A percentile compares a stretch with the other conserved stretches of the same genome.
These are phyloP conservation scores for Aspidapion aeneum DNA, from an alignment of 2,888 invertebrate genomes.

Conservation along the genomic window DNA sequence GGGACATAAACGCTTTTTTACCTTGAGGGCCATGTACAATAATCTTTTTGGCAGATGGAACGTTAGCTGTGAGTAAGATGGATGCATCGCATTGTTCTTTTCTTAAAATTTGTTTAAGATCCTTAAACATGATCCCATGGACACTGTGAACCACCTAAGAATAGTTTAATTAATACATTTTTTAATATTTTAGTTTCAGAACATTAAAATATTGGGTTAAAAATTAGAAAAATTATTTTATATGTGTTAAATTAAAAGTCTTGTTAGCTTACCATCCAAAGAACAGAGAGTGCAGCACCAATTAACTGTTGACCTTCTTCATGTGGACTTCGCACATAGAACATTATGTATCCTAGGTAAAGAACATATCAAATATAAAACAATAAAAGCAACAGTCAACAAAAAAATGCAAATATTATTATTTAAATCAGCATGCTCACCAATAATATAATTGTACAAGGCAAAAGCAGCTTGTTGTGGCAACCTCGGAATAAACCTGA, in stretches of 20 bases:
- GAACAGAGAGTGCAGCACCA: constrained; percentile 88
- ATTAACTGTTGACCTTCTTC: constrained; percentile 94
- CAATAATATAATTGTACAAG: constrained; percentile 97
- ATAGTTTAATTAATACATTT: neutral
- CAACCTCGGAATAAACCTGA: constrained; percentile 87
- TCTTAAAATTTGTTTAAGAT: constrained; percentile 94
- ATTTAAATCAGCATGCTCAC: constrained; percentile 44
- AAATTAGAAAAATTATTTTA: neutral
- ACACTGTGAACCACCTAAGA: constrained; percentile 93
- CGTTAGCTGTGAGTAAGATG: constrained; percentile 95
- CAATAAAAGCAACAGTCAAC: no score
- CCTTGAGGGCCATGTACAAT: constrained; percentile 91
- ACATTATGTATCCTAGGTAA: constrained; percentile 91
- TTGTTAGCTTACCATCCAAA: constrained; percentile 83
- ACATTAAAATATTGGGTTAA: neutral
- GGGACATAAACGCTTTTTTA: no score
- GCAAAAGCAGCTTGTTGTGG: constrained; percentile 98
- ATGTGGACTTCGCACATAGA: constrained; percentile 94
- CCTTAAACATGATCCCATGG: constrained; percentile 99
- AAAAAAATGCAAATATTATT: no score
- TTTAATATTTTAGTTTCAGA: neutral
- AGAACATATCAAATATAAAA: no score
- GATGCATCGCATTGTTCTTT: constrained; percentile 99
- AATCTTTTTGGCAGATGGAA: constrained; percentile 98
- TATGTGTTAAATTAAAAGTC: neutral